phyloP scores from a whole-genome alignment of 1,140 invertebrate genomes.

The Tachypleus tridentatus region DNA sequence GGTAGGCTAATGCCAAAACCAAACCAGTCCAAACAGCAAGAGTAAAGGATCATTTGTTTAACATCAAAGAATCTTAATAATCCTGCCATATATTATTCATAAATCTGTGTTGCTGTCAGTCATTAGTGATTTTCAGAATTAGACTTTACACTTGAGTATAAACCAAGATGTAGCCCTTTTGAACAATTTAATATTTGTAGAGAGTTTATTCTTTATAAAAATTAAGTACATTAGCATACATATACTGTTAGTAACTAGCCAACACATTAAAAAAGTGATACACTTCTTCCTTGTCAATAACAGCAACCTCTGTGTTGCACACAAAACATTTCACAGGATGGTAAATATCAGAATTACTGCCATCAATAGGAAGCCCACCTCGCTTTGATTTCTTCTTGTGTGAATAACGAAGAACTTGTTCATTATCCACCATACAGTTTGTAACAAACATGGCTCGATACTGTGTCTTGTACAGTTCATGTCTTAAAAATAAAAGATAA shows the following conservation, averaged over 20 bases:
- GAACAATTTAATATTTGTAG: too few species aligned
- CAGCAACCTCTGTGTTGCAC: slow-evolving; percentile 47
- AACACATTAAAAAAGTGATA: slow-evolving; percentile 55
- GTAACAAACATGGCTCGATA: slow-evolving; percentile 53
- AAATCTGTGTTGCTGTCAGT: too few species aligned
- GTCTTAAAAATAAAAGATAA: slow-evolving; percentile 30
- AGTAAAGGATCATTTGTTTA: too few species aligned
- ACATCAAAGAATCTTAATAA: too few species aligned
- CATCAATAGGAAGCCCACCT: neutral
- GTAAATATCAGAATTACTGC: slow-evolving; percentile 33
- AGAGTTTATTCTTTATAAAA: too few species aligned
- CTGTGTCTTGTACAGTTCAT: slow-evolving; percentile 44
- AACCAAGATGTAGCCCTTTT: too few species aligned
- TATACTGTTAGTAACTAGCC: slow-evolving; percentile 32
- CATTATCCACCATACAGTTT: slow-evolving; percentile 42
- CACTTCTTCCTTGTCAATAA: slow-evolving; percentile 48
- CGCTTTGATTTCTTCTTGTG: slow-evolving; percentile 24
- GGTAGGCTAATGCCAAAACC: too few species aligned
- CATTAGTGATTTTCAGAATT: too few species aligned
- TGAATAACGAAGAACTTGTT: slow-evolving; percentile 34
- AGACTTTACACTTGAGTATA: too few species aligned
- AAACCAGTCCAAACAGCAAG: too few species aligned
- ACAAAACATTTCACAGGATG: slow-evolving; percentile 44
- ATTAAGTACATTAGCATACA: neutral
- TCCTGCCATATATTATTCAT: too few species aligned